Evolutionary conservation across 2,113 vertebrate genomes (phyloP).

Genomic region (Baryphthengus martii): DNA sequence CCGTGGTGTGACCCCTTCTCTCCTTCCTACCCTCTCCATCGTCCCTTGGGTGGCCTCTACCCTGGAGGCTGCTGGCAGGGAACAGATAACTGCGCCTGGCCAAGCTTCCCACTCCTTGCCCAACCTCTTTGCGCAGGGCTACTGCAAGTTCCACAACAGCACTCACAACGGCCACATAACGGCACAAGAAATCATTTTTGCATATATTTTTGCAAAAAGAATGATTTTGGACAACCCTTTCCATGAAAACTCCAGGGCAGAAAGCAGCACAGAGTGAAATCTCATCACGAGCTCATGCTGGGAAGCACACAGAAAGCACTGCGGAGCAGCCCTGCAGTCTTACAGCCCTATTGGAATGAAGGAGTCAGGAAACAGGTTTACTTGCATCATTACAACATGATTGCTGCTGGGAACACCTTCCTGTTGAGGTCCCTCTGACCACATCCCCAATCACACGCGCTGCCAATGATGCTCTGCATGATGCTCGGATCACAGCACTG

Average conservation of each 20-base stretch:
- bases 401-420: slow-evolving; percentile 7
- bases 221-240: not conserved
- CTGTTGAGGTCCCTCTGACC: not conserved
- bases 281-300: not conserved
- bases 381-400: not conserved
- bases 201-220: not conserved
- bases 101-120: not conserved
- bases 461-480: accelerated
- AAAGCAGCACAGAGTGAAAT: slow-evolving; percentile 16
- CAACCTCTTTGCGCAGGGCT: not conserved
- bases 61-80: not conserved
- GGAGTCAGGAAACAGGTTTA: not conserved
- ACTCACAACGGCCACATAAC: not conserved
- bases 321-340: not conserved
- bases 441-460: not conserved
- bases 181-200: not conserved
- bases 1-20: not conserved
- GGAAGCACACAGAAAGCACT: not conserved
- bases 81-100: not conserved
- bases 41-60: not conserved
- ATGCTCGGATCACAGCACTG: not conserved
- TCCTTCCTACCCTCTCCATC: not conserved
- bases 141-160: not conserved
- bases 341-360: not conserved
- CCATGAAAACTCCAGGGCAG: not conserved